Evolutionary conservation across 2,888 invertebrate genomes (phyloP).

Genomic region (Cryptocephalus primarius): DNA sequence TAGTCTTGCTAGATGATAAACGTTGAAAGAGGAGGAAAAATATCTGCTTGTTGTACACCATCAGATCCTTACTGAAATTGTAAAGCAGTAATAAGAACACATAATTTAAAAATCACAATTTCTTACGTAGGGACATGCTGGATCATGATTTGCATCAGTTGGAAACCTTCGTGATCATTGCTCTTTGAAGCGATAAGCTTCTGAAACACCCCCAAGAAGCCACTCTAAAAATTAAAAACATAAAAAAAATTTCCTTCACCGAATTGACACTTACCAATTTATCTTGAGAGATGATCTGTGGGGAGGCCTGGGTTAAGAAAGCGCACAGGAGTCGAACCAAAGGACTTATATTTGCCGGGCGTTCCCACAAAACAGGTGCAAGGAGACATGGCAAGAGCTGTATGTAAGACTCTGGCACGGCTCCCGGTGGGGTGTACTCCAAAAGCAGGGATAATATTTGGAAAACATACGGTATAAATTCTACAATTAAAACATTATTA

Average conservation of each 20-base stretch:
- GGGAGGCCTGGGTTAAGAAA: conserved; percentile 63
- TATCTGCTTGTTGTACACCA: conserved; percentile 73
- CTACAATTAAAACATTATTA: conserved; percentile 39
- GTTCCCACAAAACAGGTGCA: conserved; percentile 86
- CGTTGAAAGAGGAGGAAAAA: conserved; percentile 89
- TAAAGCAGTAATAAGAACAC: conserved; percentile 20
- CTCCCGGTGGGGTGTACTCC: conserved; percentile 49
- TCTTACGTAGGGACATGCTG: conserved; percentile 72
- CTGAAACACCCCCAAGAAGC: conserved; percentile 89
- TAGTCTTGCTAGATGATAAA: conserved; percentile 85
- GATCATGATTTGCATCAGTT: conserved; percentile 76
- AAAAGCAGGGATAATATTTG: conserved; percentile 89
- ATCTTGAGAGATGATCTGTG: conserved; percentile 55
- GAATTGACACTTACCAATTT: conserved; percentile 50
- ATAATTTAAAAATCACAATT: not conserved
- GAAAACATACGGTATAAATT: conserved; percentile 97
- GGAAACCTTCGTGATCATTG: conserved; percentile 94
- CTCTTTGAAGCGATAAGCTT: conserved; percentile 90
- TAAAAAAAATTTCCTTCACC: not conserved
- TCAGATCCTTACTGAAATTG: conserved; percentile 63
- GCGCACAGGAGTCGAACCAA: conserved; percentile 85
- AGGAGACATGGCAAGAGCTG: conserved; percentile 82
- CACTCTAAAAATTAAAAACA: conserved; percentile 41
- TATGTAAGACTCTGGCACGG: conserved; percentile 75
- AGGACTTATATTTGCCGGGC: conserved; percentile 87